Conservation (phyloP, 2,888 invertebrate species). For the Dinocampus coccinellae region DNA sequence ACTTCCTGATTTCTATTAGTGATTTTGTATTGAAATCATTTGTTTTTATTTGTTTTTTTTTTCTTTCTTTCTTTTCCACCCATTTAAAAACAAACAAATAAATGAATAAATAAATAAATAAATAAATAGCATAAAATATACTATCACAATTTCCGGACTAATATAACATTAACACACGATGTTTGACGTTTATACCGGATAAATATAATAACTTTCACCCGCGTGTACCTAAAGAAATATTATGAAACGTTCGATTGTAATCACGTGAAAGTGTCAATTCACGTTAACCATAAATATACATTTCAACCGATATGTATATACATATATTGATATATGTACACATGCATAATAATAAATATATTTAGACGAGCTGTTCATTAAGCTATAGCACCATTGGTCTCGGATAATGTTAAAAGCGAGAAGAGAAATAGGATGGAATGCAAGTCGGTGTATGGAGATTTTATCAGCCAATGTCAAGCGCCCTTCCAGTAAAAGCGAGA, state of each 20-base stretch:
- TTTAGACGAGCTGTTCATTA: constrained; percentile 22
- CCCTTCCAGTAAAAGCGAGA: constrained; percentile 7
- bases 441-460: constrained; percentile 27
- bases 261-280: constrained; percentile 29
- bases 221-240: constrained; percentile 6
- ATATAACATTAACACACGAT: neutral
- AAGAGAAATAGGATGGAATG: constrained; percentile 24
- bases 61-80: neutral
- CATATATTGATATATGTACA: neutral
- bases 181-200: constrained; percentile 4
- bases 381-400: constrained; percentile 7
- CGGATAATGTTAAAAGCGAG: constrained; percentile 21
- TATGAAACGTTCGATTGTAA: constrained; percentile 26
- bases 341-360: neutral
- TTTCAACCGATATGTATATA: neutral
- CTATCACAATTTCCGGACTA: neutral
- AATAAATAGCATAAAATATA: too few relatives aligned
- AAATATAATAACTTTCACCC: constrained; percentile 28
- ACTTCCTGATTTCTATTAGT: neutral
- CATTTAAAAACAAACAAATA: too few relatives aligned
- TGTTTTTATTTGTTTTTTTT: neutral
- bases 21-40: neutral
- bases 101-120: too few relatives aligned
- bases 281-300: constrained; percentile 9
- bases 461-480: constrained; percentile 32